A percentile compares a stretch with the other conserved stretches of the same genome.
Conservation (phyloP, 1,140 invertebrate species). For the Babylonia areolata region DNA sequence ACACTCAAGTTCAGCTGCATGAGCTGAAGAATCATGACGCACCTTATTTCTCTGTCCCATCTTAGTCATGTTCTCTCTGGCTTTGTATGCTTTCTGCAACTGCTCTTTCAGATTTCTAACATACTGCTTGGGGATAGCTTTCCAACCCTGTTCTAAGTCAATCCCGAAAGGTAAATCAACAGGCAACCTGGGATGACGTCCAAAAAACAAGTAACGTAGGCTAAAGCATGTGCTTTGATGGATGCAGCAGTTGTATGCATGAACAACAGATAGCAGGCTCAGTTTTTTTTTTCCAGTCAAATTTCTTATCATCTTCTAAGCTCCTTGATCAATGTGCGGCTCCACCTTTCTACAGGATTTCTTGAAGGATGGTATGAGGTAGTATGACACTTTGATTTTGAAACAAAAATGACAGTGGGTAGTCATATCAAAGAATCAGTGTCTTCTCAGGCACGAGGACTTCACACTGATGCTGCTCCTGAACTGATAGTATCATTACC, state of each 20-base stretch:
- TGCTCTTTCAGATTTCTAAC: background rate
- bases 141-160: background rate
- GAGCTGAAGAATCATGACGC: background rate
- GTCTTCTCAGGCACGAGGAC: too few relatives aligned
- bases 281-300: background rate
- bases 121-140: background rate
- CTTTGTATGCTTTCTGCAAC: background rate
- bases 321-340: background rate
- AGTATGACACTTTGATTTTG: too few relatives aligned
- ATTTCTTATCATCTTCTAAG: background rate
- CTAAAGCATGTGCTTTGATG: constrained; percentile 31
- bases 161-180: constrained; percentile 45
- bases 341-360: too few relatives aligned
- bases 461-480: too few relatives aligned
- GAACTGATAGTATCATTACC: too few relatives aligned
- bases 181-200: constrained; percentile 28
- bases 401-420: too few relatives aligned
- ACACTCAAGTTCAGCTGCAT: background rate
- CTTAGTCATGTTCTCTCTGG: background rate
- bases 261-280: background rate
- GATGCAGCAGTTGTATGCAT: constrained; percentile 42
- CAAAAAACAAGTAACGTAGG: constrained; percentile 11
- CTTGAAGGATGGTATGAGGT: too few relatives aligned
- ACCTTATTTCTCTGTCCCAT: background rate
- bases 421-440: too few relatives aligned